These are phyloP conservation scores for Salpingus planirostris DNA, from an alignment of 2,888 invertebrate species.

Conservation along the genomic window DNA sequence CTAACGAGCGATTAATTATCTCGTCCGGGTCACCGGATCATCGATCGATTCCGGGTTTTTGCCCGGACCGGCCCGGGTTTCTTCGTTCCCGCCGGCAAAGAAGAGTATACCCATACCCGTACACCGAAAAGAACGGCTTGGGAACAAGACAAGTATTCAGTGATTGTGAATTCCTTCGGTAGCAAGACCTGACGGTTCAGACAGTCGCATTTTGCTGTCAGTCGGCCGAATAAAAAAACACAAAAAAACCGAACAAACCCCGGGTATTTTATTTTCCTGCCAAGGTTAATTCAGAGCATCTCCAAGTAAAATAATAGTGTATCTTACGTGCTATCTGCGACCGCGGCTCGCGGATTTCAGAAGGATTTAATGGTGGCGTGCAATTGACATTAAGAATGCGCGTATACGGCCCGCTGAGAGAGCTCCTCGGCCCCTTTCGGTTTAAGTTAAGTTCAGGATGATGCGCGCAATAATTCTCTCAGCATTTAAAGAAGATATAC, in stretches of 20 bases:
- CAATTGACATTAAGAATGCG: constrained; percentile 29
- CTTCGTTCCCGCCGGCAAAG: not conserved
- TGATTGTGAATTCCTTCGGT: constrained; percentile 37
- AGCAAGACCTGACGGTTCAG: constrained; percentile 34
- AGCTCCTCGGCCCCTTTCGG: too few relatives aligned
- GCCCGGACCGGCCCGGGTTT: constrained; percentile 12
- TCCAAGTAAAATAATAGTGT: constrained; percentile 40
- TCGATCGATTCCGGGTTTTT: constrained; percentile 25
- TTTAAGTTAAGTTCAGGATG: too few relatives aligned
- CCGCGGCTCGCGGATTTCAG: constrained; percentile 22
- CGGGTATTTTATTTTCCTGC: constrained; percentile 41
- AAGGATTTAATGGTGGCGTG: constrained; percentile 38
- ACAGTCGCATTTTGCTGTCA: constrained; percentile 43
- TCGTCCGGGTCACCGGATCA: too few relatives aligned
- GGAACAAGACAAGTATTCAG: constrained; percentile 31
- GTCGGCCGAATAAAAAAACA: constrained; percentile 24
- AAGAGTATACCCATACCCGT: constrained; percentile 21
- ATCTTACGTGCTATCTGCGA: constrained; percentile 35
- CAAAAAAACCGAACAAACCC: too few relatives aligned
- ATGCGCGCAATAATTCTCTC: too few relatives aligned
- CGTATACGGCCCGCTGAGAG: constrained; percentile 17
- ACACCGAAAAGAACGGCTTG: constrained; percentile 21
- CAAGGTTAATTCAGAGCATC: constrained; percentile 43
- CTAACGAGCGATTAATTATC: too few relatives aligned
- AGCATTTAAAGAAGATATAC: constrained; percentile 2